A percentile compares a stretch with the other conserved stretches of the same genome.
These are phyloP conservation scores for Habropoda laboriosa DNA, from an alignment of 1,140 invertebrate genomes.

Conservation along the genomic window DNA sequence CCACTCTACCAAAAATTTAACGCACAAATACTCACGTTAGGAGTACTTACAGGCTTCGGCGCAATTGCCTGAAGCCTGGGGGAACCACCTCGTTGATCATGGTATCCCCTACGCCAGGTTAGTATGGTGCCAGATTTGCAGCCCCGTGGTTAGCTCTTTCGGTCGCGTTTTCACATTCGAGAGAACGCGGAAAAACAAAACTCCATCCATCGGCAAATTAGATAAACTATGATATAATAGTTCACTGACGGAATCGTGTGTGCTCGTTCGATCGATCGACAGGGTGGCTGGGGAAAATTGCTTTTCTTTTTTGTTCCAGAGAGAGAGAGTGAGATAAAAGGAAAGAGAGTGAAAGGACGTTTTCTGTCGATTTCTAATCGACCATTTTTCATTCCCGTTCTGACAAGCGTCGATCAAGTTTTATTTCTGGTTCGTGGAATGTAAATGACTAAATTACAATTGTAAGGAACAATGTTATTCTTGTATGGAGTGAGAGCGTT, in stretches of 20 bases:
- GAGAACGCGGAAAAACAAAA: not conserved
- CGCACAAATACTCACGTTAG: constrained; percentile 78
- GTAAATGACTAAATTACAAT: too few species aligned
- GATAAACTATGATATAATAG: not conserved
- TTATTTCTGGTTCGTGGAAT: too few species aligned
- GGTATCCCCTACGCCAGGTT: constrained; percentile 83
- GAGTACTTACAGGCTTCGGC: constrained; percentile 81
- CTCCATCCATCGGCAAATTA: constrained; percentile 29
- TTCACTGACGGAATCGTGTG: constrained; percentile 21
- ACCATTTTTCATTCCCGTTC: too few species aligned
- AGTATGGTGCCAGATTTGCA: constrained; percentile 75
- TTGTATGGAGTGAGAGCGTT: not conserved
- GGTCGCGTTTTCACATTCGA: constrained; percentile 7
- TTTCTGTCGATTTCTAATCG: too few species aligned
- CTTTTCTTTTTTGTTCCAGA: too few species aligned
- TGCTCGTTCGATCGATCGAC: not conserved
- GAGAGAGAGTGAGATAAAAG: too few species aligned
- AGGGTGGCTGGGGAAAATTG: not conserved
- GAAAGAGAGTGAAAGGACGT: too few species aligned
- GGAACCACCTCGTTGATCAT: constrained; percentile 83
- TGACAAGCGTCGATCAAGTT: too few species aligned
- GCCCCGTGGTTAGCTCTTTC: not conserved
- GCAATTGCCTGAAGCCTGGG: constrained; percentile 75
- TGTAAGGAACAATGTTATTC: not conserved
- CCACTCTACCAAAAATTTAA: constrained; percentile 82